Percentiles rank a stretch among this genome's conserved stretches.
Conservation (phyloP, 2,888 invertebrate species). For the Stenodera caucasica region DNA sequence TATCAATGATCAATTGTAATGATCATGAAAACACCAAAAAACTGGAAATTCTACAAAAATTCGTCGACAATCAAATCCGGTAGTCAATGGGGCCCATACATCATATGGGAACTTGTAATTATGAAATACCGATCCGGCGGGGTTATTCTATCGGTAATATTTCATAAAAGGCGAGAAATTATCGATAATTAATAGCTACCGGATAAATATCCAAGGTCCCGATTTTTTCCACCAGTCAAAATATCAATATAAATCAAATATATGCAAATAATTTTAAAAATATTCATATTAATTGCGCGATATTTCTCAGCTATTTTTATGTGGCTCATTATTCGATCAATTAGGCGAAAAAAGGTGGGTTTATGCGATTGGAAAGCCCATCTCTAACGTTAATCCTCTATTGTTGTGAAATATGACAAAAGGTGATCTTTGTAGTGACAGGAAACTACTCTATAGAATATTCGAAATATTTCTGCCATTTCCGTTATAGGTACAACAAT, state of each 20-base stretch:
- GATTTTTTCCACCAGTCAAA: background rate
- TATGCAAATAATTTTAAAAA: too few relatives aligned
- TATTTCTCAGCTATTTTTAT: too few relatives aligned
- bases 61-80: slow-evolving; percentile 40
- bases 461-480: background rate
- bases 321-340: background rate
- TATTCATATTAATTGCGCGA: too few relatives aligned
- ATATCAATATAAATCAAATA: too few relatives aligned
- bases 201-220: slow-evolving; percentile 7
- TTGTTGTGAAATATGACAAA: background rate
- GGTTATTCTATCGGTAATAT: slow-evolving; percentile 16
- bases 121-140: slow-evolving; percentile 32
- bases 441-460: background rate
- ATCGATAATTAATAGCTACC: slow-evolving; percentile 19
- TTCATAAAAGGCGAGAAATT: slow-evolving; percentile 16
- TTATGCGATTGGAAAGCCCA: slow-evolving; percentile 9
- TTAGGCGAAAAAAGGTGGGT: background rate
- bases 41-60: background rate
- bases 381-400: background rate
- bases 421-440: background rate
- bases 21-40: background rate
- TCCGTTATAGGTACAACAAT: background rate
- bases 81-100: slow-evolving; percentile 37
- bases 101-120: slow-evolving; percentile 39
- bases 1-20: background rate